Base-by-base conservation (phyloP, 1,140 invertebrate genomes). In the Achatina immaculata region DNA sequence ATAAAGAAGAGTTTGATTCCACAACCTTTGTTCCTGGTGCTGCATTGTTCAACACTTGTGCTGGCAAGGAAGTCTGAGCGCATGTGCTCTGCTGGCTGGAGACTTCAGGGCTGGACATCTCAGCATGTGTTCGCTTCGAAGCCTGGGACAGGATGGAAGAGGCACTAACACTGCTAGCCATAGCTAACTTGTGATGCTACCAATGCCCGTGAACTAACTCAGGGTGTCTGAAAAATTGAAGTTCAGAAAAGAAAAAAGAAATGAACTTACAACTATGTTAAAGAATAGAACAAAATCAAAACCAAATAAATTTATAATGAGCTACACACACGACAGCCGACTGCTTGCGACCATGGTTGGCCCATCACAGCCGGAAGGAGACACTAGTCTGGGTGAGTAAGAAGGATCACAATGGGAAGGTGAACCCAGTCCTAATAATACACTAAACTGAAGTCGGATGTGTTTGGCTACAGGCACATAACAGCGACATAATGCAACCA, bases 161-260 rank as follows among this genome's bases (percentile, higher is more conserved):
- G 51, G 55, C 55, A 65, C 74, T 62, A 11, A 76, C 55, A 43
- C 74, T 76, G 58, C 74, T 76, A 21, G 74, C 74, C 74, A 76
- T 76, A 21, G 19, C 74, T 31, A 31, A 2, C 3, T n/a, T 31
- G 7, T 38, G 51, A 31, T 1, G 19, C 11, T 40, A 14, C 1
- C 58, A 43, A 21, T n/a, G 0, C 31, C 38, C 24, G 48, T 28
- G 7, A 31, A 16, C 28, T 62, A 62, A 16, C 16, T 31, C 58
- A 31, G 58, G 16, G 1, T 31, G 28, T 62, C 58, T 62, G 58
- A 31, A 31, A 31, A n/a, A n/a, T n/a, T n/a, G 21, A 55, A 55
- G 24, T 21, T 14, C 24, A 2, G 19, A 24, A 55, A 55, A 16
- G 16, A 7, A 45, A 16, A 16, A 45, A 7, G 43, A 45, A 45